Evolutionary conservation across 2,113 vertebrate genomes (phyloP).

Genomic region (Myotis brandtii): DNA sequence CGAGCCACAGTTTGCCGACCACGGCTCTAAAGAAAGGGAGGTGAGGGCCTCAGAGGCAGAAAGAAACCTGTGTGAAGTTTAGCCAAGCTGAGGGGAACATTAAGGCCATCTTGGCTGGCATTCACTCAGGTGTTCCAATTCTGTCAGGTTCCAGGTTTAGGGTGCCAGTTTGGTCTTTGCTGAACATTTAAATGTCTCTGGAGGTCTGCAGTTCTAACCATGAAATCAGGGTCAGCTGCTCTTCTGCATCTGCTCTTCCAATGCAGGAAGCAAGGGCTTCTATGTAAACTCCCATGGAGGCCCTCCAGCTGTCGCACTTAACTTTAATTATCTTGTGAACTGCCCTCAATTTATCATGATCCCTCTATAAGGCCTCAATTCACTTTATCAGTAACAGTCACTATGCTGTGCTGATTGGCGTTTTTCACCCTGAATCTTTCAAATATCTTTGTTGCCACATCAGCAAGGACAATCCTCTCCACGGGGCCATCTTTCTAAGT

Average conservation of each 20-base stretch:
- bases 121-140: neutral
- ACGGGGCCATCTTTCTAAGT: neutral
- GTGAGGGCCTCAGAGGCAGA: neutral
- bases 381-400: neutral
- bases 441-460: neutral
- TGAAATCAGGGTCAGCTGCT: neutral
- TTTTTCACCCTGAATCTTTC: neutral
- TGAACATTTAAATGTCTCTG: neutral
- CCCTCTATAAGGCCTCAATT: neutral
- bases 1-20: no score
- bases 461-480: neutral
- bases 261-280: neutral
- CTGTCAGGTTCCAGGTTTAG: neutral
- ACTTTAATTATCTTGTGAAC: neutral
- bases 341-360: neutral
- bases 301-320: neutral
- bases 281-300: rapidly evolving
- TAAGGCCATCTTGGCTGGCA: neutral
- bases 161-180: neutral
- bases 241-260: neutral
- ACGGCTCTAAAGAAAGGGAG: neutral
- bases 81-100: neutral
- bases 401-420: neutral
- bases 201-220: neutral
- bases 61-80: neutral